Conservation (phyloP, 2,797 vertebrate genomes). For the Nasua narica region DNA sequence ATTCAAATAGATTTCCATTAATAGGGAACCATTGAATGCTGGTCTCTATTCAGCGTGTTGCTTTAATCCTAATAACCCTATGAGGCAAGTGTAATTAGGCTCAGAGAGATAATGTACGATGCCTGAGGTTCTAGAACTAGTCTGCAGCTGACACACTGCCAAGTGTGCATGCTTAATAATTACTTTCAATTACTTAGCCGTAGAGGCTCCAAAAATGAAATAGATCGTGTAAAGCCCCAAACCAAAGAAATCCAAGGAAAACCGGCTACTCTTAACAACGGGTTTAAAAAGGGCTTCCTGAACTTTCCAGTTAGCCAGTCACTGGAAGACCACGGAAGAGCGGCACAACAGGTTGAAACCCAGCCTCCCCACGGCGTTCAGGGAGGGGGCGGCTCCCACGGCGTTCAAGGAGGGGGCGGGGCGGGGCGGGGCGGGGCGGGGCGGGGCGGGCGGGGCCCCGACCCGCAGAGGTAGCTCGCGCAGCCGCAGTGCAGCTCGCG, state of each 20-base stretch:
- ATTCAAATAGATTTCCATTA: background rate
- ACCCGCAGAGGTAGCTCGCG: rapidly evolving
- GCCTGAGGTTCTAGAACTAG: background rate
- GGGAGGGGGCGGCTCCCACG: too few species aligned
- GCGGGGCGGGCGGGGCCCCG: too few species aligned
- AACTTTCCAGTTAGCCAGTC: background rate
- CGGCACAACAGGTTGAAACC: background rate
- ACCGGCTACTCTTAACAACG: background rate
- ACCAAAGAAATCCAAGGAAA: background rate
- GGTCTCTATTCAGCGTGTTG: background rate
- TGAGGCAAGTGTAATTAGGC: background rate
- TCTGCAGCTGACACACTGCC: background rate
- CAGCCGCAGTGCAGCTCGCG: background rate
- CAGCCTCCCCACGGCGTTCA: rapidly evolving
- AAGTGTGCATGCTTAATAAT: background rate
- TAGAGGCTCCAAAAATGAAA: background rate
- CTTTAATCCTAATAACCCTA: background rate
- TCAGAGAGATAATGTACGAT: background rate
- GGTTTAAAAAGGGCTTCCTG: background rate
- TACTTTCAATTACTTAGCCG: background rate
- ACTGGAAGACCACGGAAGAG: rapidly evolving
- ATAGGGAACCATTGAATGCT: background rate
- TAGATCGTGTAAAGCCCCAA: background rate
- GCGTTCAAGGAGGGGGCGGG: rapidly evolving
- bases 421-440: too few species aligned